Percentiles rank a stretch among this genome's conserved stretches.
phyloP scores from a whole-genome alignment of 2,888 invertebrate genomes.

The Stenodema calcarata region DNA sequence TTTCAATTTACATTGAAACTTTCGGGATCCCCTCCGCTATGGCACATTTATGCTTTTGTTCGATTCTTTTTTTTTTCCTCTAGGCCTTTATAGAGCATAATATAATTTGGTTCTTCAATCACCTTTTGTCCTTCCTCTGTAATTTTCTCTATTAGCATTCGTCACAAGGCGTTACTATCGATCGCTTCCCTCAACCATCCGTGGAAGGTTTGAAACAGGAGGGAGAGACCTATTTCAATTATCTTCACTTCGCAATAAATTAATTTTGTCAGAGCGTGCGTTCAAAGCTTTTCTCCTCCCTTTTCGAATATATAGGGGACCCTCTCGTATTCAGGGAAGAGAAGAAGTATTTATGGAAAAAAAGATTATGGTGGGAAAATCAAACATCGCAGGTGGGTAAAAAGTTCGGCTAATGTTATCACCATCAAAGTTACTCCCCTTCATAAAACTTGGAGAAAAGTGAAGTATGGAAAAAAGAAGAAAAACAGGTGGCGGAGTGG shows the following conservation, averaged over 20 bases:
- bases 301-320: neutral
- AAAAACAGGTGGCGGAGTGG: neutral
- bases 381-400: neutral
- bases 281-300: neutral
- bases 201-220: neutral
- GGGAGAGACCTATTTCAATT: neutral
- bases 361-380: neutral
- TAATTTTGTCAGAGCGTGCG: neutral
- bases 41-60: neutral
- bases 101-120: neutral
- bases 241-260: neutral
- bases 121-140: neutral
- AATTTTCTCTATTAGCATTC: neutral
- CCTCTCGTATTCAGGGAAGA: neutral
- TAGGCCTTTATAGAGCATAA: neutral
- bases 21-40: neutral
- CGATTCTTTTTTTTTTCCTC: neutral
- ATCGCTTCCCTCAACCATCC: neutral
- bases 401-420: neutral
- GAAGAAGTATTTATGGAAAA: neutral
- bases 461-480: neutral
- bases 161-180: neutral
- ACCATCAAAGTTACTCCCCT: neutral
- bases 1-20: neutral
- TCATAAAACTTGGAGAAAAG: neutral